These are phyloP conservation scores for Diploptera punctata DNA, from an alignment of 2,888 invertebrate genomes.

Conservation along the genomic window DNA sequence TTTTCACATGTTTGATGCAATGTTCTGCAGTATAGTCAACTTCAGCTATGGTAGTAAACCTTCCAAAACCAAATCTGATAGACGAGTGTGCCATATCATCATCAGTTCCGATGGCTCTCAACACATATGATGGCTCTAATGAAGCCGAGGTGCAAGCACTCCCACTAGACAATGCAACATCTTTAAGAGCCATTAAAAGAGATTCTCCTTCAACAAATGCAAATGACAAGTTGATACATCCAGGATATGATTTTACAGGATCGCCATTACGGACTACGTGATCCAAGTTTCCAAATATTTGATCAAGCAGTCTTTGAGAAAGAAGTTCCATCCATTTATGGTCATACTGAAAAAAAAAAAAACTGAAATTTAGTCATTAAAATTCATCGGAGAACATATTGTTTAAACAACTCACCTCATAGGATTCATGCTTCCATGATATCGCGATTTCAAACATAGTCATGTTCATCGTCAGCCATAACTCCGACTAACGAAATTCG, in stretches of 20 bases:
- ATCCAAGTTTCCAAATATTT: slow-evolving; percentile 73
- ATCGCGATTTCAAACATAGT: too few relatives aligned
- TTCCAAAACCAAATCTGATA: slow-evolving; percentile 96
- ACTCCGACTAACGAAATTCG: too few relatives aligned
- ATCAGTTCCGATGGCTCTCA: slow-evolving; percentile 96
- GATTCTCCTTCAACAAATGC: slow-evolving; percentile 99
- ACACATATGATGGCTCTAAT: slow-evolving; percentile 96
- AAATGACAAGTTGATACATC: slow-evolving; percentile 97
- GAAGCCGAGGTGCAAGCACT: slow-evolving; percentile 99
- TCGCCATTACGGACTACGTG: slow-evolving; percentile 97
- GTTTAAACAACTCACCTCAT: too few relatives aligned
- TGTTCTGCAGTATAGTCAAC: slow-evolving; percentile 94
- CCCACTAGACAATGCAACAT: slow-evolving; percentile 95
- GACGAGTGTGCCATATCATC: slow-evolving; percentile 99
- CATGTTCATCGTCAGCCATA: too few relatives aligned
- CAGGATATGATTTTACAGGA: slow-evolving; percentile 82
- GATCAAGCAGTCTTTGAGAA: slow-evolving; percentile 79
- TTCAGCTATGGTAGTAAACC: slow-evolving; percentile 95
- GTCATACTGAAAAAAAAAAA: slow-evolving; percentile 69
- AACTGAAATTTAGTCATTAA: too few relatives aligned
- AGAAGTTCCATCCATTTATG: slow-evolving; percentile 80
- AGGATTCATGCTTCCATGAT: too few relatives aligned
- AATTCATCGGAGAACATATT: too few relatives aligned
- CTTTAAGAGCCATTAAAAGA: slow-evolving; percentile 96
- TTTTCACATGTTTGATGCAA: slow-evolving; percentile 86